These are phyloP conservation scores for Eupithecia dodoneata DNA, from an alignment of 2,888 invertebrate genomes.

Conservation along the genomic window DNA sequence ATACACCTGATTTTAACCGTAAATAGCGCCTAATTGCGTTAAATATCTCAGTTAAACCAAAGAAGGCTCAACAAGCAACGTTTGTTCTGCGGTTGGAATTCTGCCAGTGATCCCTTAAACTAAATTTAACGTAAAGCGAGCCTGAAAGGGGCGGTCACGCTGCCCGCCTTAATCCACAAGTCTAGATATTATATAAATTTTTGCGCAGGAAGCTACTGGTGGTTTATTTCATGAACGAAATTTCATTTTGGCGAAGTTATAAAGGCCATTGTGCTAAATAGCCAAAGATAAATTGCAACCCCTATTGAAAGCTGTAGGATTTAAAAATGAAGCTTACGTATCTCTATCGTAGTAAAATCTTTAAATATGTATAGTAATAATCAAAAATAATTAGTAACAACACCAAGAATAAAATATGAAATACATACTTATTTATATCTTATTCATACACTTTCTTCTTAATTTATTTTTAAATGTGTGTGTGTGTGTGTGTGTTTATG, in stretches of 20 bases:
- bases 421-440: too few species aligned
- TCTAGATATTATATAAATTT: constrained; percentile 35
- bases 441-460: too few species aligned
- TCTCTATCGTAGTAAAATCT: background rate
- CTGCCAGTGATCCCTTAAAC: constrained; percentile 58
- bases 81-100: constrained; percentile 57
- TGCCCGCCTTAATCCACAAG: constrained; percentile 38
- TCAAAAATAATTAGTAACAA: too few species aligned
- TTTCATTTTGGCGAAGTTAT: constrained; percentile 18
- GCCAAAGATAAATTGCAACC: constrained; percentile 2
- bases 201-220: constrained; percentile 31
- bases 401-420: too few species aligned
- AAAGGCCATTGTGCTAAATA: constrained; percentile 1
- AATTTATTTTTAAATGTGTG: too few species aligned
- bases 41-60: constrained; percentile 23
- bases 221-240: constrained; percentile 22
- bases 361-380: too few species aligned
- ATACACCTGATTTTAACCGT: background rate
- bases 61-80: constrained; percentile 40
- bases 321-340: background rate
- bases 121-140: constrained; percentile 53
- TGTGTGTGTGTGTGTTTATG: too few species aligned
- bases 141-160: constrained; percentile 43
- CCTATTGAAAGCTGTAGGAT: background rate
- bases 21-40: constrained; percentile 10